Conservation (phyloP, 1,140 invertebrate genomes). For the Cyphomyrmex costatus region DNA sequence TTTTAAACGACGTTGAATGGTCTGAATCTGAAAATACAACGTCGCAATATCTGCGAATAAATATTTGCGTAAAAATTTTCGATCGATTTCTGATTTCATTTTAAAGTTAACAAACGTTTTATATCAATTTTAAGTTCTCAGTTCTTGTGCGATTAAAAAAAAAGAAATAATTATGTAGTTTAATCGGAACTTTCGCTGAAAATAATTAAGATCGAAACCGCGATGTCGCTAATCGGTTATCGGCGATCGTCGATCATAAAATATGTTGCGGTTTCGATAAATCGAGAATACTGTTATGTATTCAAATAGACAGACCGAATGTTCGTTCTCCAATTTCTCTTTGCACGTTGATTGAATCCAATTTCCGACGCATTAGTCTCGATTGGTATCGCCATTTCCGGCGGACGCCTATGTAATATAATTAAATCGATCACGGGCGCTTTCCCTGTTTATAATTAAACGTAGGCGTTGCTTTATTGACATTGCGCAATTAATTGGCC, state of each 20-base stretch:
- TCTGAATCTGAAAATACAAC: not conserved
- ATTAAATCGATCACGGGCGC: conserved; percentile 56
- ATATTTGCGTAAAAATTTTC: not conserved
- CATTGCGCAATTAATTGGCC: conserved; percentile 59
- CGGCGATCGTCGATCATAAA: not conserved
- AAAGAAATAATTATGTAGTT: not conserved
- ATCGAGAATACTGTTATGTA: not conserved
- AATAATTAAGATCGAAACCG: not conserved
- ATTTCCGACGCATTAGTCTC: conserved; percentile 61
- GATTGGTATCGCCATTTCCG: conserved; percentile 58
- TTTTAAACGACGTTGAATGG: not conserved
- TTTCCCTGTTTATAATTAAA: conserved; percentile 60
- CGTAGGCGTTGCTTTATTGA: conserved; percentile 57
- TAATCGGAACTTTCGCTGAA: not conserved
- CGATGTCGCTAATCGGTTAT: not conserved
- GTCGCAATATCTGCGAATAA: not conserved
- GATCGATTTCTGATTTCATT: not conserved
- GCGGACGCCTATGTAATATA: conserved; percentile 44
- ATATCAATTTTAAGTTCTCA: not conserved
- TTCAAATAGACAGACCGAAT: not conserved
- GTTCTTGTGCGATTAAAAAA: not conserved
- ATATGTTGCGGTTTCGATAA: not conserved
- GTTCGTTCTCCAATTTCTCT: conserved; percentile 44
- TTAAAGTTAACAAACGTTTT: not conserved
- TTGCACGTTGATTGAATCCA: conserved; percentile 37